phyloP scores from a whole-genome alignment of 2,113 vertebrate genomes.

The Tyto alba region DNA sequence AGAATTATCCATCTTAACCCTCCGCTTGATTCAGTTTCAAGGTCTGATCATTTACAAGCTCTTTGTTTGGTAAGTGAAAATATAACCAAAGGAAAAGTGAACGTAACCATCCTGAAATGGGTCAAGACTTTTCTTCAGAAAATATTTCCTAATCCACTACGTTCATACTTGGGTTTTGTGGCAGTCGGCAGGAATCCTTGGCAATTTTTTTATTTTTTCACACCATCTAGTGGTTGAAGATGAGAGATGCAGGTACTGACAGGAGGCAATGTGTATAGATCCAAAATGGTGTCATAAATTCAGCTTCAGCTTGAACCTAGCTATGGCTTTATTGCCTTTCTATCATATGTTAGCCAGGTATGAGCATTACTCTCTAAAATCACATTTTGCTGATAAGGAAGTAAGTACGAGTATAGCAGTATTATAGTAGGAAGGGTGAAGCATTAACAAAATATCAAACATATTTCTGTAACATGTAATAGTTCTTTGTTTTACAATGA shows the following conservation, averaged over 20 bases:
- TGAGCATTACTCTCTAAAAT: constrained; percentile 64
- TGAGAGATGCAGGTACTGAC: constrained; percentile 65
- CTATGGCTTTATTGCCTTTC: constrained; percentile 71
- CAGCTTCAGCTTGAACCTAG: constrained; percentile 57
- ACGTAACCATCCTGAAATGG: neutral
- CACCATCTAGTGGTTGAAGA: constrained; percentile 80
- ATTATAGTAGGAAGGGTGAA: constrained; percentile 49
- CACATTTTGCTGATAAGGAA: constrained; percentile 63
- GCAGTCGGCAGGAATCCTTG: constrained; percentile 11
- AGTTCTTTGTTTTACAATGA: constrained; percentile 55
- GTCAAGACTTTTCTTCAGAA: constrained; percentile 37
- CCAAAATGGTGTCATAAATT: constrained; percentile 74
- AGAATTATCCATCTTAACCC: constrained; percentile 47
- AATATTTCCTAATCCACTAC: constrained; percentile 25
- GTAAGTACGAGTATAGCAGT: constrained; percentile 47
- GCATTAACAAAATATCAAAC: constrained; percentile 43
- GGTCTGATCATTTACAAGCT: constrained; percentile 31
- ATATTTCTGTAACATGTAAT: constrained; percentile 24
- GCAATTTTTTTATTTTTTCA: constrained; percentile 70
- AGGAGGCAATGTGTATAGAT: constrained; percentile 11
- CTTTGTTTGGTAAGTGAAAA: constrained; percentile 32
- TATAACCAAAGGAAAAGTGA: constrained; percentile 20
- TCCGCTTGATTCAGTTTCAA: constrained; percentile 49
- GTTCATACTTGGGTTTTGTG: constrained; percentile 28
- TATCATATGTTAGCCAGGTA: constrained; percentile 64